Conservation (phyloP, 1,140 invertebrate genomes). For the Magallana ariakensis region DNA sequence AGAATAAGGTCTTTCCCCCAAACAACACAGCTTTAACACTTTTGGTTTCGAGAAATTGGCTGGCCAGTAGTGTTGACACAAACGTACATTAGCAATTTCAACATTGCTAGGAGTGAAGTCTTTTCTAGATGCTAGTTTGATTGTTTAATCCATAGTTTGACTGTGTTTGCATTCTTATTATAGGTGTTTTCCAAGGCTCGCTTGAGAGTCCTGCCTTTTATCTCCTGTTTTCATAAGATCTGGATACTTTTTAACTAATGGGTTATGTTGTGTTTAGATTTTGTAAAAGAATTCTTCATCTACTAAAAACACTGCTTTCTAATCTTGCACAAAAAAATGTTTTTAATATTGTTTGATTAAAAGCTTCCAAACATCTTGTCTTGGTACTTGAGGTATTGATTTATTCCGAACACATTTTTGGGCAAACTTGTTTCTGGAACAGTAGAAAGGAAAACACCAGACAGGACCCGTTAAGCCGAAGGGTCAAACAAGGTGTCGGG, state of each 20-base stretch:
- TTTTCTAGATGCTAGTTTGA: constrained; percentile 19
- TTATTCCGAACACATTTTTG: background rate
- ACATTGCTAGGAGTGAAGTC: constrained; percentile 9
- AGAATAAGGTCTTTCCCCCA: background rate
- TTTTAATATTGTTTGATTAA: constrained; percentile 29
- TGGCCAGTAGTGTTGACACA: background rate
- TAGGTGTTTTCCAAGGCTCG: constrained; percentile 18
- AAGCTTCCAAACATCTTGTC: constrained; percentile 30
- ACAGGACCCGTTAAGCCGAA: background rate
- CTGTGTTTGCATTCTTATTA: constrained; percentile 27
- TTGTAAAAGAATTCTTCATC: background rate
- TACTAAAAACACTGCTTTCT: constrained; percentile 25
- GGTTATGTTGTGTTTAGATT: background rate
- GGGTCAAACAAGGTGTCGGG: background rate
- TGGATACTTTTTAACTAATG: constrained; percentile 13
- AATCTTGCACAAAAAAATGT: constrained; percentile 13
- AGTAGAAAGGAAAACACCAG: background rate
- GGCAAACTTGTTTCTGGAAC: constrained; percentile 3
- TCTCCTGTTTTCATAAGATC: constrained; percentile 18
- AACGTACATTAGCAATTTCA: constrained; percentile 31
- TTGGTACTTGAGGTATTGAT: constrained; percentile 18
- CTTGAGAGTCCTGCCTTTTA: background rate
- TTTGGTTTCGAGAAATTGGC: constrained; percentile 9
- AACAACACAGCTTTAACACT: constrained; percentile 11
- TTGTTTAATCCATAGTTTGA: constrained; percentile 22